A percentile compares a stretch with the other conserved stretches of the same genome.
Conservation (phyloP, 2,888 invertebrate species). For the Drosophila crucigera region DNA sequence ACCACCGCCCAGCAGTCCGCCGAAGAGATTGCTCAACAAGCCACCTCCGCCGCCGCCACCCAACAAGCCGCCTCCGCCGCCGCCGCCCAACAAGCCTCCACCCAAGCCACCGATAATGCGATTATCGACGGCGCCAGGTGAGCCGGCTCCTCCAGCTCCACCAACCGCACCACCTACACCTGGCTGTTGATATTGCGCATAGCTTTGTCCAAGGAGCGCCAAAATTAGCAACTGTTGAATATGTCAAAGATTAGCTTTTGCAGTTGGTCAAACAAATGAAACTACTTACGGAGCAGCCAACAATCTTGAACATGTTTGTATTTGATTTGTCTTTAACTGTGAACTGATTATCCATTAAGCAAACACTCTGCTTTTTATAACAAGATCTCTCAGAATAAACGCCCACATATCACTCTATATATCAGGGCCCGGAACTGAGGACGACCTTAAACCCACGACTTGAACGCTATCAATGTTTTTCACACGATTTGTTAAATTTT, state of each 20-base stretch:
- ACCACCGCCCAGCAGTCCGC: slow-evolving; percentile 55
- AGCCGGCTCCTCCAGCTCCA: background rate
- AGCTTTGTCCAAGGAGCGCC: slow-evolving; percentile 46
- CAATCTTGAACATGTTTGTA: slow-evolving; percentile 54
- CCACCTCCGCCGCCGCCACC: slow-evolving; percentile 56
- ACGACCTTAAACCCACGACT: slow-evolving; percentile 71
- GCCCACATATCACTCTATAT: slow-evolving; percentile 50
- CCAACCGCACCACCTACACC: slow-evolving; percentile 10
- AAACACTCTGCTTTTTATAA: slow-evolving; percentile 70
- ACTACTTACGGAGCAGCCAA: slow-evolving; percentile 61
- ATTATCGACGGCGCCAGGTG: slow-evolving; percentile 51
- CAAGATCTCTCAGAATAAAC: slow-evolving; percentile 46
- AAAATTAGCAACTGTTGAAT: slow-evolving; percentile 49
- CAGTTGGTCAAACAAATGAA: background rate
- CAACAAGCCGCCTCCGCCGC: slow-evolving; percentile 58
- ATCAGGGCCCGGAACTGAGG: slow-evolving; percentile 51
- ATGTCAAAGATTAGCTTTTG: background rate
- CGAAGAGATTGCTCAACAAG: slow-evolving; percentile 48
- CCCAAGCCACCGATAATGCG: slow-evolving; percentile 62
- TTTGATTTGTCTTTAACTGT: slow-evolving; percentile 36
- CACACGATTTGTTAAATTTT: slow-evolving; percentile 62
- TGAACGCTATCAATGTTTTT: slow-evolving; percentile 74
- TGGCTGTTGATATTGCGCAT: slow-evolving; percentile 68
- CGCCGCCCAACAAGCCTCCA: slow-evolving; percentile 43
- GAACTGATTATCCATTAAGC: slow-evolving; percentile 50